Evolutionary conservation across 2,888 invertebrate genomes (phyloP).

Genomic region (Nipponacmea schrenckii): DNA sequence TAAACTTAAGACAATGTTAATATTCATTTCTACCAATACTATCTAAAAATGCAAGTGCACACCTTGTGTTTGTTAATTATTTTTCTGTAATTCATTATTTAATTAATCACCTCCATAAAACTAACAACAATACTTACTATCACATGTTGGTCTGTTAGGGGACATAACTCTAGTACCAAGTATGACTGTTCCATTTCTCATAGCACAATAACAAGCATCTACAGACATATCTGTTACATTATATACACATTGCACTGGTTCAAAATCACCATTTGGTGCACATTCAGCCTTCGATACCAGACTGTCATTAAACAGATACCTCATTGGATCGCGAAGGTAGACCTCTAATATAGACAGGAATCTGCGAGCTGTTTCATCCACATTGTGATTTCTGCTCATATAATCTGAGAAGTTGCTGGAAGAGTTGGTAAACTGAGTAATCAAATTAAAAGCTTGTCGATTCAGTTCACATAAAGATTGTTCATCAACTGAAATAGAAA

Average conservation of each 20-base stretch:
- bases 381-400: no score
- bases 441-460: background rate
- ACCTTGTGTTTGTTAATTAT: no score
- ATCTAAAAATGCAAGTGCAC: no score
- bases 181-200: constrained; percentile 1
- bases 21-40: no score
- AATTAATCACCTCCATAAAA: no score
- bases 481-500: background rate
- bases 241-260: constrained; percentile 12
- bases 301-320: background rate
- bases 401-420: background rate
- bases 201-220: constrained; percentile 12
- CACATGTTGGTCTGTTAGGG: constrained; percentile 1
- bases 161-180: constrained; percentile 5
- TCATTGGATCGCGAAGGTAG: no score
- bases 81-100: no score
- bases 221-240: background rate
- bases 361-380: no score
- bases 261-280: background rate
- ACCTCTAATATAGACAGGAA: no score
- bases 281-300: background rate
- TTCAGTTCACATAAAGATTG: background rate
- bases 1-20: no score
- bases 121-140: background rate
- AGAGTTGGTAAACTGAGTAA: background rate